These are phyloP conservation scores for Pollimyrus isidori DNA, from an alignment of 2,113 vertebrate genomes.

Conservation along the genomic window DNA sequence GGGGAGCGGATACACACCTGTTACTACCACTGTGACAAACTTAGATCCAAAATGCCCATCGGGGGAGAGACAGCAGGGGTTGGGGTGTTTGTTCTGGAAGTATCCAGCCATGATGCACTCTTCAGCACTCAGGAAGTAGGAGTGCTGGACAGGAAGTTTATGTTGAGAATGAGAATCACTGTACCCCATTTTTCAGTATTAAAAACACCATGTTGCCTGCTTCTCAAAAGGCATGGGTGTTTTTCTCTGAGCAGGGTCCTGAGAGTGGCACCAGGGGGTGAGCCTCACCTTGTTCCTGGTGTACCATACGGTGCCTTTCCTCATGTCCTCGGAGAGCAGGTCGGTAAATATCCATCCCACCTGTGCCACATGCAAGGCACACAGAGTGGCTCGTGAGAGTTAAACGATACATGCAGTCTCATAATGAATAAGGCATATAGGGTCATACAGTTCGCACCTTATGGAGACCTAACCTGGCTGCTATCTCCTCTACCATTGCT, in stretches of 20 bases:
- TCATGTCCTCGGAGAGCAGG: constrained; percentile 87
- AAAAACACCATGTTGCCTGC: background rate
- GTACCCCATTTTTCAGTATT: background rate
- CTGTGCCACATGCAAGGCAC: constrained; percentile 43
- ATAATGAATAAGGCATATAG: background rate
- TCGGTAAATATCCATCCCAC: constrained; percentile 99
- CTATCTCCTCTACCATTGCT: constrained; percentile 87
- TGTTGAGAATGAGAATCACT: background rate
- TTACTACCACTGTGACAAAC: constrained; percentile 90
- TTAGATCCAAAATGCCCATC: constrained; percentile 95
- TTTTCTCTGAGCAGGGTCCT: background rate
- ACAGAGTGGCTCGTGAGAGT: background rate
- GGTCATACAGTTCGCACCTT: constrained; percentile 66
- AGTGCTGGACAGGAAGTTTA: constrained; percentile 64
- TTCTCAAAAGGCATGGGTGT: background rate
- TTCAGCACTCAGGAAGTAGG: constrained; percentile 86
- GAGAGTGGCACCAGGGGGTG: background rate
- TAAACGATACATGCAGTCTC: background rate
- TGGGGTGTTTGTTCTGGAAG: constrained; percentile 92
- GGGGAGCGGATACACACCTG: constrained; percentile 61
- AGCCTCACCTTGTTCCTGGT: constrained; percentile 80
- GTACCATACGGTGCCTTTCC: constrained; percentile 91
- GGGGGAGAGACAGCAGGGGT: constrained; percentile 88
- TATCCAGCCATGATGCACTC: constrained; percentile 94
- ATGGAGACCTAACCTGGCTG: constrained; percentile 84